Base-by-base conservation (phyloP, 2,113 vertebrate species). In the Megaptera novaeangliae region DNA sequence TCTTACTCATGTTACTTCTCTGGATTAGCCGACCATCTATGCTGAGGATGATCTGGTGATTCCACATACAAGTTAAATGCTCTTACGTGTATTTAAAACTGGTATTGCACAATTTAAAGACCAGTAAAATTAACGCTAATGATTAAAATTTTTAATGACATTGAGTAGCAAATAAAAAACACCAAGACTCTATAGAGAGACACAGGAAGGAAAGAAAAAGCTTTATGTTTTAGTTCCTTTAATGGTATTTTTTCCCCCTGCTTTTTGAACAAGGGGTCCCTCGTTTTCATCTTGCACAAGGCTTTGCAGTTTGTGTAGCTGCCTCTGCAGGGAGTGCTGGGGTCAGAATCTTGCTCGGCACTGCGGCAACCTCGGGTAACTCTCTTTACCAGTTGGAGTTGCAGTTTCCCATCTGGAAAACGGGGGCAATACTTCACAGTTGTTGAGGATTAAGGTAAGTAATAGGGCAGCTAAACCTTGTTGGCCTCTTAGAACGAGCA, bases 131-230 rank as follows among this genome's bases (percentile, higher is more conserved):
- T 49, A 14, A 31, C 14, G 77, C 18, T n/a, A 64, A 77, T 69
- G 23, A 44, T 66, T 64, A 59, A 66, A 20, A 27, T 2, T 69
- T 74, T 95, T 49, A 81, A 52, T 52, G 31, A 9, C 36, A 77
- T 55, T 78, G 78, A 83, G n/a, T 77, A 72, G 17, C 41, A 94
- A 84, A 27, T 52, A 49, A 75, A 81, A 81, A 61, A 46, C 6
- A 66, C 15, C 3, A 85, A 46, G 71, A 11, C 6, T 9, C 44
- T 14, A 78, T 46, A 82, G 78, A 49, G 21, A 69, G 46, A 84
- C 5, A 17, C 8, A 41, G 21, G 59, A n/a, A 74, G 68, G 80
- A 36, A 96, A 71, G 46, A 41, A 69, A 31, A 49, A 39, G 31
- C 11, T 77, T 57, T 57, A 2, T 27, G 29, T 87, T 88, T 91